These are phyloP conservation scores for Peromyscus eremicus DNA, from an alignment of 2,797 vertebrate species.

Conservation along the genomic window DNA sequence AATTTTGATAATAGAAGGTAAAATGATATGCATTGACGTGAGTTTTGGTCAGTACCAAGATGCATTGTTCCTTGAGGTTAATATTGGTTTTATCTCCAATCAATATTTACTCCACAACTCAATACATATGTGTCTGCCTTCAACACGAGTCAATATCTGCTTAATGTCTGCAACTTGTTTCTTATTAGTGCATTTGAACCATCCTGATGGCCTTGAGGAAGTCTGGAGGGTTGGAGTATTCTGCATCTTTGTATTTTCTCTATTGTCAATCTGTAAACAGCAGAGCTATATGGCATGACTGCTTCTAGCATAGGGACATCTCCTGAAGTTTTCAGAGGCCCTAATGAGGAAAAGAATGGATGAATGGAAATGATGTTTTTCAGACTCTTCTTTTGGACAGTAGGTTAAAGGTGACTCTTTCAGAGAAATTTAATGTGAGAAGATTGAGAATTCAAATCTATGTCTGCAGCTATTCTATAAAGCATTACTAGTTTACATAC, in stretches of 20 bases:
- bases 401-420: slow-evolving; percentile 26
- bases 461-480: slow-evolving; percentile 44
- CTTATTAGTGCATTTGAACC: slow-evolving; percentile 63
- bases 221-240: neutral
- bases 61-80: slow-evolving; percentile 65
- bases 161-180: slow-evolving; percentile 70
- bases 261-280: slow-evolving; percentile 17
- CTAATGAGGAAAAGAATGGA: slow-evolving; percentile 5
- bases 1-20: slow-evolving; percentile 75
- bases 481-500: slow-evolving; percentile 32
- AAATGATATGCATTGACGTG: slow-evolving; percentile 53
- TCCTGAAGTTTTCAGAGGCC: neutral
- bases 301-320: neutral
- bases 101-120: slow-evolving; percentile 64
- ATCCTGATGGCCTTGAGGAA: neutral
- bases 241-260: neutral
- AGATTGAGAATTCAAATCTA: slow-evolving; percentile 31
- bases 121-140: slow-evolving; percentile 66
- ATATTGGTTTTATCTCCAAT: slow-evolving; percentile 72
- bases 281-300: neutral
- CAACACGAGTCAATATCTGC: slow-evolving; percentile 74
- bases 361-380: neutral
- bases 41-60: slow-evolving; percentile 26
- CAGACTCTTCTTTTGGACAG: neutral
- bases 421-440: neutral